phyloP scores from a whole-genome alignment of 2,797 vertebrate species.

The Eutrigla gurnardus region DNA sequence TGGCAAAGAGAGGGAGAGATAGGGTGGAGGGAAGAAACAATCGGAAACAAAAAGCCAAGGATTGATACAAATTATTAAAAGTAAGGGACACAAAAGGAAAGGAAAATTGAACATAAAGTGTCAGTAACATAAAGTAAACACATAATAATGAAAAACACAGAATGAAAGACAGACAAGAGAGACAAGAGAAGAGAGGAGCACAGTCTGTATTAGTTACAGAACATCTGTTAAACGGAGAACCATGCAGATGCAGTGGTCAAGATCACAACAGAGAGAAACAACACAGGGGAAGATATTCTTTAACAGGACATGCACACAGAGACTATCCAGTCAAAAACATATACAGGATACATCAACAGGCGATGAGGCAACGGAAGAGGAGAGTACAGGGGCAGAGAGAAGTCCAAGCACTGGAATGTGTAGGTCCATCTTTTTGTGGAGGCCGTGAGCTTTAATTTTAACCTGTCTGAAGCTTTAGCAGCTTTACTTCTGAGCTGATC shows the following conservation, averaged over 20 bases:
- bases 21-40: conserved; percentile 23
- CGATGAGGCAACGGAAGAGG: conserved; percentile 67
- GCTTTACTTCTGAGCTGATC: conserved; percentile 26
- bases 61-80: conserved; percentile 33
- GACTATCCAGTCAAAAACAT: conserved; percentile 41
- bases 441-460: conserved; percentile 11
- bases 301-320: conserved; percentile 65
- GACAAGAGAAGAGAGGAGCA: conserved; percentile 69
- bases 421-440: conserved; percentile 20
- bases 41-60: conserved; percentile 16
- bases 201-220: conserved; percentile 71
- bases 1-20: conserved; percentile 80
- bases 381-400: conserved; percentile 27
- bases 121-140: conserved; percentile 11
- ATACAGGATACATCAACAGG: conserved; percentile 49
- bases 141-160: conserved; percentile 72
- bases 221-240: conserved; percentile 51
- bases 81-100: conserved; percentile 24
- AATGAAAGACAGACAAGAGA: conserved; percentile 28
- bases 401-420: conserved; percentile 40
- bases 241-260: conserved; percentile 51
- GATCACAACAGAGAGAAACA: conserved; percentile 16
- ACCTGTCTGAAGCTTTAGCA: conserved; percentile 3
- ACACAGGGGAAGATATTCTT: conserved; percentile 30
- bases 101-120: conserved; percentile 30